Percentiles rank a stretch among this genome's conserved stretches.
Conservation (phyloP, 2,113 vertebrate species). For the Colius striatus region DNA sequence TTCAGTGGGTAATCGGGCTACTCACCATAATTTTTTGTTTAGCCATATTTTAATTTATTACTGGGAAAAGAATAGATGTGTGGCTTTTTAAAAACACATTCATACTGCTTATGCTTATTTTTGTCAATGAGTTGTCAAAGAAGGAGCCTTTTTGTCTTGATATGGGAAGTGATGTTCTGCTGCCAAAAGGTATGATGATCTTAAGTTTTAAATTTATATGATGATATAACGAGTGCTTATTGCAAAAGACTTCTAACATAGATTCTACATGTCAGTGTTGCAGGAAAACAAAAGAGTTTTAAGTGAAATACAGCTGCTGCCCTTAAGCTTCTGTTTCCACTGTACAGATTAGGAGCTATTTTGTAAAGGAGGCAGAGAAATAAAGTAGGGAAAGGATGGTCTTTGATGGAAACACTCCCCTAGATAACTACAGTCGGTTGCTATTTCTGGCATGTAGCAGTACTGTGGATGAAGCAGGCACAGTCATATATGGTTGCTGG, state of each 20-base stretch:
- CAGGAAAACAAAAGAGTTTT: not conserved
- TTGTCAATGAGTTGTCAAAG: not conserved
- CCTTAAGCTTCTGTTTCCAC: not conserved
- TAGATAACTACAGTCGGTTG: not conserved
- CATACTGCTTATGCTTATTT: not conserved
- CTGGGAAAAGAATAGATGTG: fast-evolving
- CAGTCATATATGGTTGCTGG: not conserved
- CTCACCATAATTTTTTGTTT: not conserved
- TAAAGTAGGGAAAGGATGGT: not conserved
- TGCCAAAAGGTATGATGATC: not conserved
- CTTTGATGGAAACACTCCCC: not conserved
- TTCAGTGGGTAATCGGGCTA: not conserved
- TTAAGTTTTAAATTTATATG: not conserved
- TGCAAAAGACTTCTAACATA: not conserved
- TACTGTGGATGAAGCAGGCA: not conserved
- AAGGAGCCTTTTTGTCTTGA: not conserved
- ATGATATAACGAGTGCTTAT: not conserved
- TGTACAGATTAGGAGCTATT: not conserved
- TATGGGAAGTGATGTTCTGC: not conserved
- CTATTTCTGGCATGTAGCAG: not conserved
- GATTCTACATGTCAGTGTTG: not conserved
- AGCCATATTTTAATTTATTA: not conserved
- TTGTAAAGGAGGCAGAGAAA: not conserved
- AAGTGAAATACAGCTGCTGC: not conserved
- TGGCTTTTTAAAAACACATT: not conserved